phyloP scores from a whole-genome alignment of 2,113 vertebrate species.

The Cinclus mexicanus region DNA sequence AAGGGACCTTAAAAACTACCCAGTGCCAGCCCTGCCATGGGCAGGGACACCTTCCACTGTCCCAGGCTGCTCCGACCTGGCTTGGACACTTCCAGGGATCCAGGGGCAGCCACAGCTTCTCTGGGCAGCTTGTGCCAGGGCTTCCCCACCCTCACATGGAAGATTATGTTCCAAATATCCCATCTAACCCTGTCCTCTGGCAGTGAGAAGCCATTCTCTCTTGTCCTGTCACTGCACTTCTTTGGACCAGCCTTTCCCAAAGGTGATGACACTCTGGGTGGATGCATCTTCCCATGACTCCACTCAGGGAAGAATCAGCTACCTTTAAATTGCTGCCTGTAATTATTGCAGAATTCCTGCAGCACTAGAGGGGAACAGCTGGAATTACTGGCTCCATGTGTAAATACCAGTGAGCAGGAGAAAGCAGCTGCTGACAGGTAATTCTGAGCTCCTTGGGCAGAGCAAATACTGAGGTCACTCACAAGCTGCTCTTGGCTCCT shows the following conservation, averaged over 20 bases:
- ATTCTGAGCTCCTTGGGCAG: not conserved
- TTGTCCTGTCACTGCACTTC: not conserved
- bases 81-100: not conserved
- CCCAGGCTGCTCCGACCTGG: not conserved
- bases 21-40: not conserved
- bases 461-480: not conserved
- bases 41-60: not conserved
- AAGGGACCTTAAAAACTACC: not conserved
- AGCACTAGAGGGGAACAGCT: not conserved
- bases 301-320: not conserved
- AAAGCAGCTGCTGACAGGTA: constrained; percentile 26
- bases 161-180: not conserved
- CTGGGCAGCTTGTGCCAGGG: not conserved
- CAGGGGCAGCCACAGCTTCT: not conserved
- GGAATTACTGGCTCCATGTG: not conserved
- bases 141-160: fast-evolving
- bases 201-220: not conserved
- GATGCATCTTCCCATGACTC: not conserved
- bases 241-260: not conserved
- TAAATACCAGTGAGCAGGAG: not conserved
- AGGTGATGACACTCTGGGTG: not conserved
- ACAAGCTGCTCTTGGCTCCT: not conserved
- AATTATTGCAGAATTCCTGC: not conserved
- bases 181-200: fast-evolving
- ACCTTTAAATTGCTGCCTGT: not conserved